These are phyloP conservation scores for Hyperoodon ampullatus DNA, from an alignment of 2,113 vertebrate species.

Conservation along the genomic window DNA sequence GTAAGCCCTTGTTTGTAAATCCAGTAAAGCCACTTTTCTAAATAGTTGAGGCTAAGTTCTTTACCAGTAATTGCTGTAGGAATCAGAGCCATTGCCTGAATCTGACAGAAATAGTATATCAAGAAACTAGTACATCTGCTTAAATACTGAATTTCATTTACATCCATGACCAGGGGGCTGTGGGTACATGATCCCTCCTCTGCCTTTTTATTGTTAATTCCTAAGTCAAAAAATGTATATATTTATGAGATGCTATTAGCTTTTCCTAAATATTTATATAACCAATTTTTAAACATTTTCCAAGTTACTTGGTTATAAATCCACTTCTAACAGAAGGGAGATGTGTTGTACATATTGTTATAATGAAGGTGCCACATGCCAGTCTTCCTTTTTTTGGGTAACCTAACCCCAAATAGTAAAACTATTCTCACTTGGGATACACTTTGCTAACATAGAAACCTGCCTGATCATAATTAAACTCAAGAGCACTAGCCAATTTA, in stretches of 20 bases:
- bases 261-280: slow-evolving; percentile 49
- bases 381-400: slow-evolving; percentile 11
- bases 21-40: slow-evolving; percentile 81
- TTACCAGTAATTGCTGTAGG: slow-evolving; percentile 63
- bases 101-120: slow-evolving; percentile 57
- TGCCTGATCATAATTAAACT: neutral
- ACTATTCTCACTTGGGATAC: rapidly evolving
- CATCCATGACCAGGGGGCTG: neutral
- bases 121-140: slow-evolving; percentile 34
- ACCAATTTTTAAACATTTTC: slow-evolving; percentile 60
- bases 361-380: neutral
- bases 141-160: slow-evolving; percentile 26
- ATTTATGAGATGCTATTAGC: slow-evolving; percentile 48
- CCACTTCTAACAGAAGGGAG: slow-evolving; percentile 12
- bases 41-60: slow-evolving; percentile 78
- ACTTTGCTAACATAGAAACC: neutral
- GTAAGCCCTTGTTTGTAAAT: slow-evolving; percentile 84
- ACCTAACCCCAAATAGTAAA: slow-evolving; percentile 19
- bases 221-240: slow-evolving; percentile 45
- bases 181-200: neutral
- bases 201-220: slow-evolving; percentile 47
- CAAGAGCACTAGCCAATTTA: neutral
- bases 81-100: slow-evolving; percentile 50
- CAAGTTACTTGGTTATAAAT: slow-evolving; percentile 35
- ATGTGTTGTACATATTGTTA: rapidly evolving